phyloP scores from a whole-genome alignment of 2,888 invertebrate species.

The Leucoma salicis region DNA sequence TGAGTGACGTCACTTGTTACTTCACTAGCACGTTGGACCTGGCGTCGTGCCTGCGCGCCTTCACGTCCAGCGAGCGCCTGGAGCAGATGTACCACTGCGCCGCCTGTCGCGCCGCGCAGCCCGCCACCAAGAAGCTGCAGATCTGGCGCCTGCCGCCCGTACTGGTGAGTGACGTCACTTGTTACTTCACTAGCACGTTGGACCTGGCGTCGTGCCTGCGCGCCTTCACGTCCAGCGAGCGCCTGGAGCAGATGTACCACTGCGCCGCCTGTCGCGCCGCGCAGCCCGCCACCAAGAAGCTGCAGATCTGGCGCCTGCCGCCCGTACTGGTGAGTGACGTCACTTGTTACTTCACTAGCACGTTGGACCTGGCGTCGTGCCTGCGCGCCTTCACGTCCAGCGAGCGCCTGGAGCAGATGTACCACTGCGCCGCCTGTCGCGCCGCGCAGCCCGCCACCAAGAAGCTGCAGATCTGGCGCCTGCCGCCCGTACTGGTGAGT shows the following conservation, averaged over 20 bases:
- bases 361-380: constrained; percentile 92
- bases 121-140: too few species aligned
- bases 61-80: too few species aligned
- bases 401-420: constrained; percentile 92
- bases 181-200: too few species aligned
- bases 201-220: constrained; percentile 92
- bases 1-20: too few species aligned
- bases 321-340: constrained; percentile 89
- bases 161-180: too few species aligned
- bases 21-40: too few species aligned
- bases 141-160: too few species aligned
- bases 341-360: too few species aligned
- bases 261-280: constrained; percentile 92
- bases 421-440: constrained; percentile 92
- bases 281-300: constrained; percentile 93
- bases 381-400: constrained; percentile 93
- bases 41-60: too few species aligned
- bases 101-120: too few species aligned
- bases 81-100: too few species aligned
- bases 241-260: constrained; percentile 92
- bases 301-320: constrained; percentile 95
- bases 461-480: constrained; percentile 94
- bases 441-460: constrained; percentile 93
- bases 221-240: constrained; percentile 94
- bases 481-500: constrained; percentile 91